Evolutionary conservation across 1,140 invertebrate genomes (phyloP), one percentile per base, ranked within the genome.

Genomic region (Dendrolimus punctatus): DNA sequence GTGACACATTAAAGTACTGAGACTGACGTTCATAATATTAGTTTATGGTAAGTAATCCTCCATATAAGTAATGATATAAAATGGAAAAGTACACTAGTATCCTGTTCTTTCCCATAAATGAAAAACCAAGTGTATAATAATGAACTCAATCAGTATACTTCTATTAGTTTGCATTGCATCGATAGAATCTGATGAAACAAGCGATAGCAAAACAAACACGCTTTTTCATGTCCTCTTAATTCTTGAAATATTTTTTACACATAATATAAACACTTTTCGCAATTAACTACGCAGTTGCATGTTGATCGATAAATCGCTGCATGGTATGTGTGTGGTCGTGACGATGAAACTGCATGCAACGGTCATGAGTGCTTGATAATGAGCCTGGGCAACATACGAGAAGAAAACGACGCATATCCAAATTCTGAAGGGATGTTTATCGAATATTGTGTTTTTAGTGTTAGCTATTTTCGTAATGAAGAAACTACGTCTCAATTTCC

Each of bases 241-340:
- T 6, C 8, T 39, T n/a, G 40, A 51, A 51, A 51, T 51, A 39
- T 51, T 51, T 51, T 45, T 57, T 54, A 47, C 50, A 44, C 55
- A 54, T 51, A 57, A 49, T 23, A 23, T 23, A 23, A 51, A 53
- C 49, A 55, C 44, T 51, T 61, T 64, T 68, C 58, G 50, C 57
- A 57, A 51, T 58, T 56, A 68, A 61, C 66, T 71, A 66, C 69
- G 66, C 69, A 71, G 66, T 71, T 65, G 60, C 62, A 62, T 55
- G 47, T 47, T 55, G 23, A 23, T 23, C 23, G 23, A 23, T 23
- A 23, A 23, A 23, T 23, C 23, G 23, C 23, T 23, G 23, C 23
- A 23, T 23, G 23, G 23, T 23, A 61, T 62, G 59, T 57, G 53
- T 36, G 38, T 54, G 23, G 23, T 23, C 23, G 23, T 23, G 23